Conservation (phyloP, 2,888 invertebrate species). For the Coremacera marginata region DNA sequence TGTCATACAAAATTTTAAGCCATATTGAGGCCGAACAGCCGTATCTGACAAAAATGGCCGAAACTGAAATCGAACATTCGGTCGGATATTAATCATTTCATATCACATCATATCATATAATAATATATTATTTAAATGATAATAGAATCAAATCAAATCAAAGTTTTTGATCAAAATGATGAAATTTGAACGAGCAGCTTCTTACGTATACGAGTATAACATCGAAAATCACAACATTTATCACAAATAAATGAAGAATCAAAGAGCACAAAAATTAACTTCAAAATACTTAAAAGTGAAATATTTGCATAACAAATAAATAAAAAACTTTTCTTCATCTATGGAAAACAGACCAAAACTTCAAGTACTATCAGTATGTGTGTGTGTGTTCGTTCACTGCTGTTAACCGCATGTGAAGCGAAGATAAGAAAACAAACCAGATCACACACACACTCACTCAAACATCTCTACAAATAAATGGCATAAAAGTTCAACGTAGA, state of each 20-base stretch:
- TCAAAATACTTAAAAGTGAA: background rate
- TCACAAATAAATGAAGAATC: background rate
- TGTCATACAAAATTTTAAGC: no score
- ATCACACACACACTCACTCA: slow-evolving; percentile 11
- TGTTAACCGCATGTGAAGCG: slow-evolving; percentile 55
- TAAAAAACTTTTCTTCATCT: background rate
- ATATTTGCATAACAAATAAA: background rate
- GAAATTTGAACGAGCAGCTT: no score
- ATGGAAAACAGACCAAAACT: background rate
- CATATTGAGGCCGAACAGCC: no score
- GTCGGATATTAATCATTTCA: no score
- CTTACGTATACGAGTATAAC: no score
- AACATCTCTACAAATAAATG: background rate
- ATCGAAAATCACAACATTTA: background rate
- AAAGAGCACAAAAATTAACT: background rate
- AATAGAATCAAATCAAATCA: no score
- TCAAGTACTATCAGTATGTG: background rate
- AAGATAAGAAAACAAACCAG: slow-evolving; percentile 57
- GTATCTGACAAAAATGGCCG: no score
- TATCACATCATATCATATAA: no score
- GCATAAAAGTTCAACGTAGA: background rate
- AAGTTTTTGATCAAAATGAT: no score
- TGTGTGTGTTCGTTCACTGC: background rate
- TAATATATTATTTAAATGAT: no score
- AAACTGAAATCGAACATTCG: no score